Conservation (phyloP, 2,113 vertebrate genomes). For the Psittacara wagleri region DNA sequence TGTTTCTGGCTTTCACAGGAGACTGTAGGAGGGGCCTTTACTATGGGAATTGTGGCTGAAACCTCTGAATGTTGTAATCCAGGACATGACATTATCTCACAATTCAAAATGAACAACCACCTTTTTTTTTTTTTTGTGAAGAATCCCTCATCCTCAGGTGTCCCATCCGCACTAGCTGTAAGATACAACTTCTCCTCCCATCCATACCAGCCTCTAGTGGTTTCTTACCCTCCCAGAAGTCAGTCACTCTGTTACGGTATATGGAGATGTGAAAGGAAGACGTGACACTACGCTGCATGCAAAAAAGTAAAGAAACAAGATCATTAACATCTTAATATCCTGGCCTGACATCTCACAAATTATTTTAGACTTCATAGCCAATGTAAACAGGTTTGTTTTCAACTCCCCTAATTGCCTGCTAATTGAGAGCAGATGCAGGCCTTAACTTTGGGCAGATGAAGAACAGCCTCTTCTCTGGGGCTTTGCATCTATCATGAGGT, state of each 20-base stretch:
- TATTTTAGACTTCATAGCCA: conserved; percentile 63
- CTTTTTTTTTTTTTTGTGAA: background rate
- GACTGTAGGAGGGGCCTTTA: background rate
- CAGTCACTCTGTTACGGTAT: background rate
- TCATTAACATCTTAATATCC: conserved; percentile 74
- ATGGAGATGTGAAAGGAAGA: background rate
- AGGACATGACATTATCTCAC: background rate
- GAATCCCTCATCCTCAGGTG: background rate
- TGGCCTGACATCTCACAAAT: conserved; percentile 72
- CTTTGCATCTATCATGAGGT: background rate
- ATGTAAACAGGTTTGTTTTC: conserved; percentile 66
- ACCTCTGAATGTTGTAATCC: background rate
- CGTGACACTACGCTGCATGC: background rate
- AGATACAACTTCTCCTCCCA: background rate
- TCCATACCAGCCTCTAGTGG: background rate
- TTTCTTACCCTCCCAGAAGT: background rate
- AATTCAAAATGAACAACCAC: background rate
- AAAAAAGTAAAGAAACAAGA: conserved; percentile 37
- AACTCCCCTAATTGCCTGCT: conserved; percentile 61
- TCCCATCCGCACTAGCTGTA: background rate
- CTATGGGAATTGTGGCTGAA: background rate
- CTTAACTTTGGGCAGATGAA: conserved; percentile 52
- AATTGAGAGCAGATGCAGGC: conserved; percentile 57
- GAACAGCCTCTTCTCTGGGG: conserved; percentile 35
- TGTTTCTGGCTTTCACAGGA: background rate